Base-by-base conservation (phyloP, 1,140 invertebrate species). In the Aphaenogaster rudis region DNA sequence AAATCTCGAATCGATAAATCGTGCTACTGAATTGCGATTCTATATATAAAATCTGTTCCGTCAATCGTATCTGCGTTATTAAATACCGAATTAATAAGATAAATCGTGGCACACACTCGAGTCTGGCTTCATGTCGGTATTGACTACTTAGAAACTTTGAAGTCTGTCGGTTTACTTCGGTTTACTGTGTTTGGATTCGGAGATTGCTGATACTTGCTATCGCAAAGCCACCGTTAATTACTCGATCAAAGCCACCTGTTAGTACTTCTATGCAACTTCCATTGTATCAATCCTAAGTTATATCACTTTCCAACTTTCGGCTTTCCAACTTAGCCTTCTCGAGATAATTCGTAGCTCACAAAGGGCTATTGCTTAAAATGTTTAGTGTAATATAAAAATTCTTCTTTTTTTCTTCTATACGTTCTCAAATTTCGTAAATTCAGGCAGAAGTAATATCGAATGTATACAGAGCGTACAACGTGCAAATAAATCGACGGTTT, bases 201-300 rank as follows among this genome's bases (percentile, higher is more conserved):
- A 61, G 80, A 74, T 84, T 74, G 69, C 80, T 74, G 69, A 74
- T 84, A 84, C 54, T 74, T 61, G 80, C 67, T 82, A 48, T 72
- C 54, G 54, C 69, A 61, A 84, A 84, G 42, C 57, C 42, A 61
- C 15, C 28, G 54, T 76, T 84, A 76, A 84, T 84, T 84, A 61
- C 80, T 61, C 69, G 69, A 74, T 76, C 54, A 76, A 61, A 63
- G 66, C 80, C 69, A 82, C 80, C 69, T 50, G 54, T 63, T 76
- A 84, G 17, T 48, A 39, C 42, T 67, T 69, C 45, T 42, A 80
- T 21, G 17, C 33, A 36, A 50, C 54, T 84, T 76, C 45, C 7
- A 84, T 76, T 50, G 42, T 67, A 66, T 33, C 21, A 21, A 5
- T 36, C 28, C 13, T 50, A 76, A 76, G 72, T 59, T 21, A n/a